These are phyloP conservation scores for Mantis religiosa DNA, from an alignment of 2,888 invertebrate genomes.

Conservation along the genomic window DNA sequence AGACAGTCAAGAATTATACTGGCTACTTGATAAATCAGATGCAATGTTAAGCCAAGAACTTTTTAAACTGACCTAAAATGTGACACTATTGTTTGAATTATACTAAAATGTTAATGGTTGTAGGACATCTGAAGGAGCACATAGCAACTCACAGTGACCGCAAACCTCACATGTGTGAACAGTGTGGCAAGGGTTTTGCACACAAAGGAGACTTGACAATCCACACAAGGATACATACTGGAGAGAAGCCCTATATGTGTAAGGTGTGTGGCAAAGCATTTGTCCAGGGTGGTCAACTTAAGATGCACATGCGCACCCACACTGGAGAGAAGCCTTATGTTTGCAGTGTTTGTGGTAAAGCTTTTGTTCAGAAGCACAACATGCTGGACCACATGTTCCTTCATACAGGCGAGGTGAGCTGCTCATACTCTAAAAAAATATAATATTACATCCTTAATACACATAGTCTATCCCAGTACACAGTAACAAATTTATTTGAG, in stretches of 20 bases:
- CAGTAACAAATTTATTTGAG: no score
- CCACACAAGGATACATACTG: conserved; percentile 8
- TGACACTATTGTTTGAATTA: not conserved
- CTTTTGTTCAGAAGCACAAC: conserved; percentile 10
- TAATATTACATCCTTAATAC: no score
- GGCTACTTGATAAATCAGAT: no score
- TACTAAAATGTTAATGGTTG: not conserved
- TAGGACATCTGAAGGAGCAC: conserved; percentile 8
- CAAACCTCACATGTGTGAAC: not conserved
- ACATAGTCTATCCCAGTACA: no score
- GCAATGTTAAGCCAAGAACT: no score
- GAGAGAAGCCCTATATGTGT: not conserved
- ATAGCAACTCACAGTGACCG: not conserved
- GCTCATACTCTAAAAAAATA: not conserved
- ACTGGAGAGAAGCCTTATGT: conserved; percentile 9
- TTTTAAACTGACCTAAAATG: no score
- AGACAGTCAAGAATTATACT: no score
- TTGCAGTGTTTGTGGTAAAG: conserved; percentile 2
- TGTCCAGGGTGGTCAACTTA: conserved; percentile 6
- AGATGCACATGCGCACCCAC: conserved; percentile 4
- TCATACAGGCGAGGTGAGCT: not conserved
- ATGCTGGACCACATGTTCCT: conserved; percentile 11
- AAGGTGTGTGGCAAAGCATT: not conserved
- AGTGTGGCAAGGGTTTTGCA: conserved; percentile 7
- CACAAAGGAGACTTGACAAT: conserved; percentile 3